A percentile compares a stretch with the other conserved stretches of the same genome.
Conservation (phyloP, 2,888 invertebrate species). For the Chalcosyrphus nemorum region DNA sequence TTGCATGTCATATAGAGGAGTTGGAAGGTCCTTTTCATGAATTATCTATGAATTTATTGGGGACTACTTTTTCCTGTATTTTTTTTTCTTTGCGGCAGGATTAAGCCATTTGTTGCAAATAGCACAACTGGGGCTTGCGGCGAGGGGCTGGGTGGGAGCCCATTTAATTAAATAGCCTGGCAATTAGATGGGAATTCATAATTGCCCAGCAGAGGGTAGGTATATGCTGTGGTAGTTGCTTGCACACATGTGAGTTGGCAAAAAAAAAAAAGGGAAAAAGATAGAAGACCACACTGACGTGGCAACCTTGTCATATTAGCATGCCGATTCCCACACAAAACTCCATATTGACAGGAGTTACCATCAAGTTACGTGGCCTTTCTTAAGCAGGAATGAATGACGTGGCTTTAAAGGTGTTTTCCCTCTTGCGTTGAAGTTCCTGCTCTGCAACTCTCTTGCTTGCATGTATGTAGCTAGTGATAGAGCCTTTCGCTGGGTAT, state of each 20-base stretch:
- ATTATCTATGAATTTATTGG: constrained; percentile 68
- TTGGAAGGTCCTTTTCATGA: constrained; percentile 40
- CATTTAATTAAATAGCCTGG: constrained; percentile 62
- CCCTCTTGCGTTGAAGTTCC: constrained; percentile 17
- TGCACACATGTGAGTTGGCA: background rate
- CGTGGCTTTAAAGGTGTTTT: constrained; percentile 48
- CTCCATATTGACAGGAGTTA: constrained; percentile 22
- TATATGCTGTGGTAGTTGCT: constrained; percentile 21
- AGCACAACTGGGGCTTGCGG: constrained; percentile 32
- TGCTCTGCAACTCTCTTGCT: constrained; percentile 6
- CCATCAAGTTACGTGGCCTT: constrained; percentile 58
- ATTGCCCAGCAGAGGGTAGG: constrained; percentile 56
- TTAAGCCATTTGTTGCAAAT: constrained; percentile 62
- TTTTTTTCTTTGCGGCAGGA: constrained; percentile 17
- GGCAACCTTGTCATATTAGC: constrained; percentile 46
- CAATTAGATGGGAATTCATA: constrained; percentile 63
- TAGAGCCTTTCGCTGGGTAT: constrained; percentile 8
- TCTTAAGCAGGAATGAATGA: constrained; percentile 5
- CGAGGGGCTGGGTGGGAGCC: constrained; percentile 2
- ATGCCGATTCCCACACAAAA: constrained; percentile 40
- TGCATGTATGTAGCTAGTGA: too few species aligned
- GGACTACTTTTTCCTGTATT: background rate
- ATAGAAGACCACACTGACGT: background rate
- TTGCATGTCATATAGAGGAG: constrained; percentile 62
- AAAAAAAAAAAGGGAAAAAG: background rate